phyloP scores from a whole-genome alignment of 2,113 vertebrate species.

The Silurus asotus region DNA sequence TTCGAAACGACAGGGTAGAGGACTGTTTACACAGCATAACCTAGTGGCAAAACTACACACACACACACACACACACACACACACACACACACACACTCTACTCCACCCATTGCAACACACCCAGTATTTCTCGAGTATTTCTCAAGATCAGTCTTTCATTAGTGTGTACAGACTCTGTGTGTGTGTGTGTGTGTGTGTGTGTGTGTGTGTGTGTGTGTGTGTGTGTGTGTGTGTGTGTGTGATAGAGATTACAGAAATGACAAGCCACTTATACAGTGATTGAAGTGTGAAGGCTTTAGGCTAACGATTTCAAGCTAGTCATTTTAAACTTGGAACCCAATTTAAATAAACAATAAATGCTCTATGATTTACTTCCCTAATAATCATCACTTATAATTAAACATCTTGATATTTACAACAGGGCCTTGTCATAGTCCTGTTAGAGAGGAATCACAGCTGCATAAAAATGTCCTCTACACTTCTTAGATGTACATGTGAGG shows the following conservation, averaged over 20 bases:
- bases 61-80: slow-evolving; percentile 22
- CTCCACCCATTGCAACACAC: background rate
- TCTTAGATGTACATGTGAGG: background rate
- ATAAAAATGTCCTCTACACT: background rate
- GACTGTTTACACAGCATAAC: slow-evolving; percentile 32
- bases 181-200: too few relatives aligned
- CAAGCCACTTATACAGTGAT: background rate
- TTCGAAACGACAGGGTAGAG: background rate
- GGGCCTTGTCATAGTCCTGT: background rate
- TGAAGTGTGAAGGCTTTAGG: background rate
- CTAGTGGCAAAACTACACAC: slow-evolving; percentile 27
- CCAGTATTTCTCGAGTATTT: background rate
- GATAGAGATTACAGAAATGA: background rate
- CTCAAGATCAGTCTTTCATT: slow-evolving; percentile 2
- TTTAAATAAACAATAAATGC: background rate
- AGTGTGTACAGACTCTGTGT: background rate
- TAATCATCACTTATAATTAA: background rate
- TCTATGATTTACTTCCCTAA: background rate
- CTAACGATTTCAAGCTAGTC: slow-evolving; percentile 10
- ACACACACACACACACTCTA: slow-evolving; percentile 8
- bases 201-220: too few relatives aligned
- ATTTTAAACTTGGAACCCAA: background rate
- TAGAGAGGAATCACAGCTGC: background rate
- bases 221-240: too few relatives aligned
- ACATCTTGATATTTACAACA: background rate